Conservation (phyloP, 2,113 vertebrate species). For the Cyanocitta stelleri region DNA sequence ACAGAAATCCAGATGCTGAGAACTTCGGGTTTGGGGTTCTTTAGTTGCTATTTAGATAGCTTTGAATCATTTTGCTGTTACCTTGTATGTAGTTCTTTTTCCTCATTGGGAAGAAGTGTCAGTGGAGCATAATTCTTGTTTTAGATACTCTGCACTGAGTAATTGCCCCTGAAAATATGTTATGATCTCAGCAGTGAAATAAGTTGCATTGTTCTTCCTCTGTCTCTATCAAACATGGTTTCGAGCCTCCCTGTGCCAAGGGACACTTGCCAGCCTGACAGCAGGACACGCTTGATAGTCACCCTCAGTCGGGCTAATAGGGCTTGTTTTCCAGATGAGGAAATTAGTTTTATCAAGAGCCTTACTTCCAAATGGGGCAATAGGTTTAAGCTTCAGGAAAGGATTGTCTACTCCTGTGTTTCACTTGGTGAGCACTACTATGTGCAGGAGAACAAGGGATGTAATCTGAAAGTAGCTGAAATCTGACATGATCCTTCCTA, state of each 20-base stretch:
- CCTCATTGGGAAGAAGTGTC: background rate
- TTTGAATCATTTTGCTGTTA: background rate
- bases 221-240: background rate
- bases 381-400: background rate
- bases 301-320: background rate
- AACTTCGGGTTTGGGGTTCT: background rate
- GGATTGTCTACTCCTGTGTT: background rate
- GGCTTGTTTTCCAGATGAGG: background rate
- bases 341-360: background rate
- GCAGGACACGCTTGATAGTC: background rate
- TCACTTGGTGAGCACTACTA: background rate
- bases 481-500: rapidly evolving
- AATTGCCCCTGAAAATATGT: background rate
- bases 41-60: background rate
- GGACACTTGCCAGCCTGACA: constrained; percentile 1
- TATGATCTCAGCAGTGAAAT: constrained; percentile 8
- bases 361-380: background rate
- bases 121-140: background rate
- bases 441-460: background rate
- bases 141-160: background rate
- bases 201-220: background rate
- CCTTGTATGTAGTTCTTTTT: background rate
- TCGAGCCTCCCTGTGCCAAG: background rate
- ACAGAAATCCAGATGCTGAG: background rate
- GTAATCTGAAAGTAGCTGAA: background rate